Percentiles rank a stretch among this genome's conserved stretches.
These are phyloP conservation scores for Oryzias woworae DNA, from an alignment of 2,113 vertebrate species.

Conservation along the genomic window DNA sequence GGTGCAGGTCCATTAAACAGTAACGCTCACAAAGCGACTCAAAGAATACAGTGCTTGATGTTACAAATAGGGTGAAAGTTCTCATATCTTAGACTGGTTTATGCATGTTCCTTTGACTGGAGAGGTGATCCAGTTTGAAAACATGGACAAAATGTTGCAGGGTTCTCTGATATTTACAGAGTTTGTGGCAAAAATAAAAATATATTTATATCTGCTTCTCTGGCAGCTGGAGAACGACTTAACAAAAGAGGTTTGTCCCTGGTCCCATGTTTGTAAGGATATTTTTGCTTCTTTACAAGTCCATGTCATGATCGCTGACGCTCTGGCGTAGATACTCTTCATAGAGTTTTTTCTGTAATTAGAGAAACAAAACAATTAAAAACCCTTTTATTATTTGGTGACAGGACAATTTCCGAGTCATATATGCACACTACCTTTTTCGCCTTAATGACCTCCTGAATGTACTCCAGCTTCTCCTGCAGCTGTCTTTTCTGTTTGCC, in stretches of 20 bases:
- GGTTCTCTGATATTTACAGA: too few species aligned
- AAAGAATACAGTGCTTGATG: slow-evolving; percentile 37
- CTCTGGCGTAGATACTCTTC: slow-evolving; percentile 85
- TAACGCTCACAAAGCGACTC: slow-evolving; percentile 33
- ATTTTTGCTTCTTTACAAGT: slow-evolving; percentile 37
- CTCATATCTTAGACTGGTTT: slow-evolving; percentile 51
- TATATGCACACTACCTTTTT: slow-evolving; percentile 76
- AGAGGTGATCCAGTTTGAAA: too few species aligned
- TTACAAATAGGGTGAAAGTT: slow-evolving; percentile 54
- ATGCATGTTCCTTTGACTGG: too few species aligned
- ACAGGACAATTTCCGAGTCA: not conserved
- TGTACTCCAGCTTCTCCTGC: slow-evolving; percentile 78
- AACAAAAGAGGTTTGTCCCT: not conserved
- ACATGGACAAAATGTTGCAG: too few species aligned
- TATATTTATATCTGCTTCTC: not conserved
- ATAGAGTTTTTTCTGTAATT: slow-evolving; percentile 78
- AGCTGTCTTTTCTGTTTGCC: slow-evolving; percentile 80
- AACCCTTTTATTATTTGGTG: not conserved
- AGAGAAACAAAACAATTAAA: slow-evolving; percentile 1
- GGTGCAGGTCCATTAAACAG: slow-evolving; percentile 24
- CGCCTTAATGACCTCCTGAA: slow-evolving; percentile 77
- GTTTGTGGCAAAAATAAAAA: too few species aligned
- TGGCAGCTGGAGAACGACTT: slow-evolving; percentile 3
- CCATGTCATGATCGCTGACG: slow-evolving; percentile 82
- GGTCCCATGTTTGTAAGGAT: slow-evolving; percentile 2